A percentile compares a stretch with the other conserved stretches of the same genome.
These are phyloP conservation scores for Actinernus sp. DNA, from an alignment of 92 coral and sea anemone genomes.

Conservation along the genomic window DNA sequence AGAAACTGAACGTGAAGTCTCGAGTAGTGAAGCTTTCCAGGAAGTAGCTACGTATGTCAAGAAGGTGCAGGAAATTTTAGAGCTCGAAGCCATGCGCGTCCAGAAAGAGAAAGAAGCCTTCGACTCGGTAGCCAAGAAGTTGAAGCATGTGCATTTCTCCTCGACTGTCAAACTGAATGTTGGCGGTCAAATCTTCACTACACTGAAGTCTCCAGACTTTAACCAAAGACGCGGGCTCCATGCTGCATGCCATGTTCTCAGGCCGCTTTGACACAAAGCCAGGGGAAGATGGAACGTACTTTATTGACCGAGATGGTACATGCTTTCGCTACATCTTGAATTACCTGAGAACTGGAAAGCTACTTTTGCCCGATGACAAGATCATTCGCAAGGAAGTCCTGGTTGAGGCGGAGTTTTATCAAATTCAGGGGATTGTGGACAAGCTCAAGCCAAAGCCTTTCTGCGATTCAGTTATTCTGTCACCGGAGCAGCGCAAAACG, in stretches of 20 bases:
- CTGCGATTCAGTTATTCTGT: constrained; percentile 21
- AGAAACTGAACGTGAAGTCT: neutral
- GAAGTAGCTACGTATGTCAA: constrained; percentile 3
- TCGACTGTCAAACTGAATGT: too few relatives aligned
- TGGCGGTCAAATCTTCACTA: too few relatives aligned
- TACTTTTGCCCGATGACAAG: constrained; percentile 57
- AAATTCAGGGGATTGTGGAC: too few relatives aligned
- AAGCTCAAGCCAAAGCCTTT: constrained; percentile 11
- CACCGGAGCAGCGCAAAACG: constrained; percentile 14
- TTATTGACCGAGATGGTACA: too few relatives aligned
- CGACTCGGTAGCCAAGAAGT: too few relatives aligned
- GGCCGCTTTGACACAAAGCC: too few relatives aligned
- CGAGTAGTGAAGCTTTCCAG: constrained; percentile 3
- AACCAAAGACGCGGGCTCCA: too few relatives aligned
- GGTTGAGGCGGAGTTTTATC: too few relatives aligned
- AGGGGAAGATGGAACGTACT: too few relatives aligned
- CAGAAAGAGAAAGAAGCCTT: constrained; percentile 59
- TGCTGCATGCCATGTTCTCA: too few relatives aligned
- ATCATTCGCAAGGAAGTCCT: constrained; percentile 50
- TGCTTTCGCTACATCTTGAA: constrained; percentile 82
- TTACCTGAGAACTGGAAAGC: constrained; percentile 68
- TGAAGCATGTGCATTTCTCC: too few relatives aligned
- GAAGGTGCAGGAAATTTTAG: constrained; percentile 6
- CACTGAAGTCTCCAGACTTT: too few relatives aligned
- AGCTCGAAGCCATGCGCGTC: constrained; percentile 21